Conservation (phyloP, 2,113 vertebrate species). For the Dicentrarchus labrax region DNA sequence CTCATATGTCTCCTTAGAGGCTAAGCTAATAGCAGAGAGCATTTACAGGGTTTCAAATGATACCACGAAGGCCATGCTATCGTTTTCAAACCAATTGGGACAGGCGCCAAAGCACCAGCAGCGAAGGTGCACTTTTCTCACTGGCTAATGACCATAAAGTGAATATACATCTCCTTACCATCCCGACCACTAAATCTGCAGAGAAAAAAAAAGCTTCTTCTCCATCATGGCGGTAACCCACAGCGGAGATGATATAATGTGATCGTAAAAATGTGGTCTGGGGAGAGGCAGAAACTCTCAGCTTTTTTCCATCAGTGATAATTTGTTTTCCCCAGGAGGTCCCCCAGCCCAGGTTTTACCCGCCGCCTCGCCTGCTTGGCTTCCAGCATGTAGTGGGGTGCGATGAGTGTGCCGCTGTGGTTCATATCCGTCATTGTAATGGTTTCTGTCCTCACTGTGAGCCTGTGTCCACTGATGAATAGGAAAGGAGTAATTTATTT, state of each 20-base stretch:
- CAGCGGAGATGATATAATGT: constrained; percentile 63
- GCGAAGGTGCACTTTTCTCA: constrained; percentile 57
- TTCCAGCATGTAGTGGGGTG: constrained; percentile 63
- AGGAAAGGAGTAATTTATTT: constrained; percentile 60
- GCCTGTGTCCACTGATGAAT: constrained; percentile 58
- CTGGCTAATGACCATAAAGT: constrained; percentile 71
- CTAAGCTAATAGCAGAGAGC: constrained; percentile 45
- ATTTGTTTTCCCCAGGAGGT: constrained; percentile 73
- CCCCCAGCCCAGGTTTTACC: constrained; percentile 17
- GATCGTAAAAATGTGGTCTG: constrained; percentile 66
- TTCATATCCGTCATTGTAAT: constrained; percentile 73
- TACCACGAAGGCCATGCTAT: constrained; percentile 52
- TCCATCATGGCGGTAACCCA: constrained; percentile 34
- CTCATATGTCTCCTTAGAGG: constrained; percentile 26
- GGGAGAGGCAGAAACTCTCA: constrained; percentile 33
- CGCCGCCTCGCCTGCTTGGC: constrained; percentile 41
- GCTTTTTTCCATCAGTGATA: constrained; percentile 52
- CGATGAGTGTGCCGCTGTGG: constrained; percentile 23
- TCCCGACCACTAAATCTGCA: constrained; percentile 54
- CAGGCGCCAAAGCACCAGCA: constrained; percentile 60
- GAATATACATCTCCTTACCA: constrained; percentile 60
- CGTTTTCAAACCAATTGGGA: constrained; percentile 76
- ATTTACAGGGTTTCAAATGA: constrained; percentile 67
- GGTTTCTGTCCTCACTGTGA: constrained; percentile 55
- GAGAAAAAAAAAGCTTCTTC: background rate